These are phyloP conservation scores for Dendrolimus punctatus DNA, from an alignment of 1,140 invertebrate species.

Conservation along the genomic window DNA sequence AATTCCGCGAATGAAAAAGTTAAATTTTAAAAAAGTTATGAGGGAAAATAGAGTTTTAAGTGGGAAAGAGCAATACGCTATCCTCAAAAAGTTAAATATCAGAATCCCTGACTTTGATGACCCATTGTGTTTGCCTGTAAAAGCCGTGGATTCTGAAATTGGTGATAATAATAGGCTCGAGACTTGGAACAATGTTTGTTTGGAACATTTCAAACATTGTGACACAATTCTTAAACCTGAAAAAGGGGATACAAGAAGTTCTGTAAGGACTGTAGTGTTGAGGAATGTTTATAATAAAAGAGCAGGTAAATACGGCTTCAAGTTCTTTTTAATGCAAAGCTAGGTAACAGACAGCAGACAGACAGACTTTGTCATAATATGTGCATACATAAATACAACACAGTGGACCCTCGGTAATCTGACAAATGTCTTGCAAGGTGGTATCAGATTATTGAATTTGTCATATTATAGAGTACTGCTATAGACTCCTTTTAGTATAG, in stretches of 20 bases:
- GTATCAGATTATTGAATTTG: too few relatives aligned
- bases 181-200: constrained; percentile 53
- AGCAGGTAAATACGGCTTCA: constrained; percentile 22
- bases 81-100: constrained; percentile 24
- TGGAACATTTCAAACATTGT: constrained; percentile 41
- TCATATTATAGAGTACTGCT: too few relatives aligned
- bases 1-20: constrained; percentile 2
- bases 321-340: not conserved
- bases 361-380: too few relatives aligned
- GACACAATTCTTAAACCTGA: constrained; percentile 34
- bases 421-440: too few relatives aligned
- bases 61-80: constrained; percentile 1
- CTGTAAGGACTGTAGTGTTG: constrained; percentile 38
- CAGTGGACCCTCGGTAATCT: too few relatives aligned
- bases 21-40: constrained; percentile 2
- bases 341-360: too few relatives aligned
- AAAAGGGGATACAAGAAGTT: constrained; percentile 28
- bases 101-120: constrained; percentile 54
- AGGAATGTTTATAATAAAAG: constrained; percentile 38
- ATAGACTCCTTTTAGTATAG: too few relatives aligned
- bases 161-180: constrained; percentile 29
- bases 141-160: constrained; percentile 30
- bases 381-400: too few relatives aligned
- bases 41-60: constrained; percentile 4
- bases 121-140: constrained; percentile 51